Evolutionary conservation across 2,797 vertebrate species (phyloP).

Genomic region (Halcyon smyrnensis): DNA sequence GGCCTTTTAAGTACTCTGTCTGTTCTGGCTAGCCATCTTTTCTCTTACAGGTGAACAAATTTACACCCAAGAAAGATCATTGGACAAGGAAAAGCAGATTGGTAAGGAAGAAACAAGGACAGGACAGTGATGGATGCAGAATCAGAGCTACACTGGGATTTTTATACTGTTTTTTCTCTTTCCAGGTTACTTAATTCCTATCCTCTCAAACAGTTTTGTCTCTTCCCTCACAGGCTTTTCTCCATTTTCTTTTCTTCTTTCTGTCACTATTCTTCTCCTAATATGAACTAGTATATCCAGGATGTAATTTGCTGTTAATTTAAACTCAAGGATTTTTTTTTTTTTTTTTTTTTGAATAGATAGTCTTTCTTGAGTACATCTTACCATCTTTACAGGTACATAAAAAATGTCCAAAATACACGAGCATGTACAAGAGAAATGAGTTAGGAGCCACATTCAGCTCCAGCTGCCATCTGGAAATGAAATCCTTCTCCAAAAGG

Average conservation of each 20-base stretch:
- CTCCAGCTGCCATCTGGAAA: too few species aligned
- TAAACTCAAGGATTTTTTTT: neutral
- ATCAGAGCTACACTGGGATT: neutral
- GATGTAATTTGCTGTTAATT: neutral
- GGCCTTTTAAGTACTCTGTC: neutral
- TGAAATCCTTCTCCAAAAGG: too few species aligned
- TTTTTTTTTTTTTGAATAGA: neutral
- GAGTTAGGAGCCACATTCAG: too few species aligned
- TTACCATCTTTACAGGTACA: neutral
- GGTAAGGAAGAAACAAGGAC: neutral
- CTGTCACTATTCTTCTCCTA: neutral
- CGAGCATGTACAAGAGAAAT: neutral
- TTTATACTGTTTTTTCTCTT: neutral
- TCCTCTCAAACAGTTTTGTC: neutral
- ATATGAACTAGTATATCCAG: neutral
- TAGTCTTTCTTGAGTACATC: neutral
- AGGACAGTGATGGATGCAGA: neutral
- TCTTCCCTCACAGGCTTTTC: neutral
- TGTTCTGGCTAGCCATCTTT: neutral
- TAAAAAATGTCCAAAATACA: neutral
- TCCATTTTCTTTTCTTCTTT: neutral
- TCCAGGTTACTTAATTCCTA: neutral
- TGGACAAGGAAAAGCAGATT: neutral
- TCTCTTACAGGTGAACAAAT: neutral
- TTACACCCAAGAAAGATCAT: neutral